Evolutionary conservation across 2,888 invertebrate genomes (phyloP).

Genomic region (Girardia tigrina): DNA sequence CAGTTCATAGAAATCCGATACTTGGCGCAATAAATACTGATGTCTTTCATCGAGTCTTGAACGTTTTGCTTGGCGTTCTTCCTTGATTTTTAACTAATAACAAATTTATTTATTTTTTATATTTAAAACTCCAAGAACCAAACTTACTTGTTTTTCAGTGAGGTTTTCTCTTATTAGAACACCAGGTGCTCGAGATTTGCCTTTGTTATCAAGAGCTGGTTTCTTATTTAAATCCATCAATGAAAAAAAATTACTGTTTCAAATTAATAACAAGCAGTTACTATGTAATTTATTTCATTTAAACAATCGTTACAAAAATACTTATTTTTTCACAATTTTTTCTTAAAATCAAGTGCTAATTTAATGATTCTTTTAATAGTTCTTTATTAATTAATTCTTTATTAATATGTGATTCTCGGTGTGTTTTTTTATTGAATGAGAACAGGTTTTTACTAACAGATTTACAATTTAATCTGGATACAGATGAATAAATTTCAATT

Average conservation of each 20-base stretch:
- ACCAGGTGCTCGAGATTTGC: constrained; percentile 43
- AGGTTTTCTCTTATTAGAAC: constrained; percentile 46
- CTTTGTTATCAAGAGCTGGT: constrained; percentile 35
- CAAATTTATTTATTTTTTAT: neutral
- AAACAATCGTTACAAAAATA: no score
- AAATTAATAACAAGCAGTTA: no score
- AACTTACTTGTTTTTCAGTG: constrained; percentile 47
- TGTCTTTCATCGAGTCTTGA: constrained; percentile 49
- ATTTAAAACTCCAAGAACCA: neutral
- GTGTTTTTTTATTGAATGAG: no score
- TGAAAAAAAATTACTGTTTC: neutral
- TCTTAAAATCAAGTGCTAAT: no score
- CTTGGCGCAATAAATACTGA: constrained; percentile 46
- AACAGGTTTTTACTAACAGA: no score
- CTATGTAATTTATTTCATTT: no score
- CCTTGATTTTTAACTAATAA: constrained; percentile 49
- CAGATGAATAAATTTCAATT: no score
- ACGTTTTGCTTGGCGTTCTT: constrained; percentile 48
- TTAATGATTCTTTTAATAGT: no score
- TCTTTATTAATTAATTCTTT: no score
- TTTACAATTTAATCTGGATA: no score
- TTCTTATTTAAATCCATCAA: constrained; percentile 3
- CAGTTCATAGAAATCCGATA: constrained; percentile 47
- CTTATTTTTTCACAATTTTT: no score
- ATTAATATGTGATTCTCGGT: no score